A percentile compares a stretch with the other conserved stretches of the same genome.
phyloP scores from a whole-genome alignment of 2,797 vertebrate species.

The Pterois miles region DNA sequence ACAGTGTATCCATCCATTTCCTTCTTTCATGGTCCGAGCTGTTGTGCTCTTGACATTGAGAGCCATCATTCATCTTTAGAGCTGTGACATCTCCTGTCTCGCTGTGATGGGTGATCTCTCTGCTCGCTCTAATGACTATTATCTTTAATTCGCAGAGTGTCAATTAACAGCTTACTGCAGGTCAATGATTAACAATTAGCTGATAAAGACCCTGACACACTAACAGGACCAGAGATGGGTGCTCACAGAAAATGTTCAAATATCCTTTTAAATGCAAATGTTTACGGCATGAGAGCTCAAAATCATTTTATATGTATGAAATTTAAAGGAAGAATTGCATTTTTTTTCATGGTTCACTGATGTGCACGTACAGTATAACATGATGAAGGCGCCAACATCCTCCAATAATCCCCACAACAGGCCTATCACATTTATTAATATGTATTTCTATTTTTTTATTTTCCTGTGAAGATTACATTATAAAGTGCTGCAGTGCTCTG shows the following conservation, averaged over 20 bases:
- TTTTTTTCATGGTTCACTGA: not conserved
- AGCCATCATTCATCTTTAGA: constrained; percentile 47
- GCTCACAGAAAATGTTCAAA: not conserved
- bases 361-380: not conserved
- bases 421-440: not conserved
- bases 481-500: no score
- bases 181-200: constrained; percentile 73
- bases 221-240: constrained; percentile 24
- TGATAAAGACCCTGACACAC: constrained; percentile 59
- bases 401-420: not conserved
- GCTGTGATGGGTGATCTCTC: constrained; percentile 61
- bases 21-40: constrained; percentile 17
- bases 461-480: no score
- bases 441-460: no score
- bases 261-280: not conserved
- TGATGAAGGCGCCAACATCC: not conserved
- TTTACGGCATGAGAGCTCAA: not conserved
- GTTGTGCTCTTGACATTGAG: constrained; percentile 26
- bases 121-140: constrained; percentile 60
- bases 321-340: not conserved
- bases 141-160: constrained; percentile 70
- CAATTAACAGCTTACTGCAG: constrained; percentile 72
- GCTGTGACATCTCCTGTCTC: constrained; percentile 46
- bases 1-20: constrained; percentile 26
- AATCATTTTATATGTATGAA: not conserved